Percentiles rank a stretch among this genome's conserved stretches.
phyloP scores from a whole-genome alignment of 2,113 vertebrate genomes.

The Melanostigma gelatinosum region DNA sequence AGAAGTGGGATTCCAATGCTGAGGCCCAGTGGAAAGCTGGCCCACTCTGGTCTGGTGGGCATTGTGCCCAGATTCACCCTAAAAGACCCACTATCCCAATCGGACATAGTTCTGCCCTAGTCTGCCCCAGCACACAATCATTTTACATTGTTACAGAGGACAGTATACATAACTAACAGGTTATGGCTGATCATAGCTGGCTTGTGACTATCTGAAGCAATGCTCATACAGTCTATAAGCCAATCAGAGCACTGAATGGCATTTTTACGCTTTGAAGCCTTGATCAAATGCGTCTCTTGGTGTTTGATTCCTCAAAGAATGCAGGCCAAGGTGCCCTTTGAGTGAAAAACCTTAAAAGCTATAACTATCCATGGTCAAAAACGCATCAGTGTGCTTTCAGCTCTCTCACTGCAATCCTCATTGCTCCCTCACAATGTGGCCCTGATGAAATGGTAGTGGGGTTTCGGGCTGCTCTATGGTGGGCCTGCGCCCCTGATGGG shows the following conservation, averaged over 20 bases:
- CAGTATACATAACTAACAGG: slow-evolving; percentile 64
- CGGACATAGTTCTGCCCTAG: slow-evolving; percentile 39
- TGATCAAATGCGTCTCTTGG: slow-evolving; percentile 77
- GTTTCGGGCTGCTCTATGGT: slow-evolving; percentile 73
- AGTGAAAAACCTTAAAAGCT: slow-evolving; percentile 77
- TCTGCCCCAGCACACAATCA: slow-evolving; percentile 59
- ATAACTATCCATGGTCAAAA: slow-evolving; percentile 70
- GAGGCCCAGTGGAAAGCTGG: slow-evolving; percentile 77
- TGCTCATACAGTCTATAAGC: slow-evolving; percentile 65
- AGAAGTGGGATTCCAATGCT: slow-evolving; percentile 76
- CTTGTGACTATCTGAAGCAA: slow-evolving; percentile 57
- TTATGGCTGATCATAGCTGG: slow-evolving; percentile 54
- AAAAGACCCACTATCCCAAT: slow-evolving; percentile 58
- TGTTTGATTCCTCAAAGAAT: slow-evolving; percentile 76
- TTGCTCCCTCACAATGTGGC: slow-evolving; percentile 82
- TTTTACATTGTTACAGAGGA: slow-evolving; percentile 70
- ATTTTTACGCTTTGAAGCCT: slow-evolving; percentile 62
- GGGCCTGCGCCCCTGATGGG: slow-evolving; percentile 75
- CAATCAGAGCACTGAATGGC: slow-evolving; percentile 77
- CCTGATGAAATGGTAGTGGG: slow-evolving; percentile 82
- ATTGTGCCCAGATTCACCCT: slow-evolving; percentile 67
- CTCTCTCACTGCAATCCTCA: slow-evolving; percentile 61
- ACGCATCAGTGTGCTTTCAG: slow-evolving; percentile 73
- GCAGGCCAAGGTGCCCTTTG: slow-evolving; percentile 75
- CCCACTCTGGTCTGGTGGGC: slow-evolving; percentile 63